Evolutionary conservation across 2,888 invertebrate genomes (phyloP).

Genomic region (Agyllia agylla): DNA sequence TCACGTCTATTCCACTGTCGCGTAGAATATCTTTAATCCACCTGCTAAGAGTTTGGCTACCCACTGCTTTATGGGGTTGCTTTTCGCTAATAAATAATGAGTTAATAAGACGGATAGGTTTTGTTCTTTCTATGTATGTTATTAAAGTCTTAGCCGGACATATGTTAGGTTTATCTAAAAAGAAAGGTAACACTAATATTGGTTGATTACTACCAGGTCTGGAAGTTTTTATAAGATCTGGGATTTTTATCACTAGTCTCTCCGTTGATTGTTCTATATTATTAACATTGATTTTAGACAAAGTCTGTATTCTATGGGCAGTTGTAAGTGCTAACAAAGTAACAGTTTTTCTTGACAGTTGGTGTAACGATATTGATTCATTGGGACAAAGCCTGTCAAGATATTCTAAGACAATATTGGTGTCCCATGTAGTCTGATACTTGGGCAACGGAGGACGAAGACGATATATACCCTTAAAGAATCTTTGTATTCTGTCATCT

Average conservation of each 20-base stretch:
- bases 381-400: constrained; percentile 39
- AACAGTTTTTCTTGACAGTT: constrained; percentile 60
- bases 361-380: constrained; percentile 38
- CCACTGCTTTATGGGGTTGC: background rate
- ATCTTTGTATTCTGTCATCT: background rate
- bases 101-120: background rate
- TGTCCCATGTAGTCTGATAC: constrained; percentile 46
- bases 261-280: background rate
- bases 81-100: background rate
- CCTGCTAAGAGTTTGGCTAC: background rate
- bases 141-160: constrained; percentile 30
- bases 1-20: background rate
- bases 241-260: background rate
- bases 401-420: constrained; percentile 29
- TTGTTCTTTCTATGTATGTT: constrained; percentile 23
- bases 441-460: constrained; percentile 5
- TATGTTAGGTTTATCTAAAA: constrained; percentile 18
- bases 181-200: constrained; percentile 30
- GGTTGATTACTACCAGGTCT: constrained; percentile 38
- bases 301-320: constrained; percentile 72
- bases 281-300: constrained; percentile 27
- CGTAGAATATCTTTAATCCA: background rate
- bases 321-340: constrained; percentile 71
- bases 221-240: background rate
- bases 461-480: background rate